Conservation (phyloP, 2,797 vertebrate species). For the Sebastes oblongus region DNA sequence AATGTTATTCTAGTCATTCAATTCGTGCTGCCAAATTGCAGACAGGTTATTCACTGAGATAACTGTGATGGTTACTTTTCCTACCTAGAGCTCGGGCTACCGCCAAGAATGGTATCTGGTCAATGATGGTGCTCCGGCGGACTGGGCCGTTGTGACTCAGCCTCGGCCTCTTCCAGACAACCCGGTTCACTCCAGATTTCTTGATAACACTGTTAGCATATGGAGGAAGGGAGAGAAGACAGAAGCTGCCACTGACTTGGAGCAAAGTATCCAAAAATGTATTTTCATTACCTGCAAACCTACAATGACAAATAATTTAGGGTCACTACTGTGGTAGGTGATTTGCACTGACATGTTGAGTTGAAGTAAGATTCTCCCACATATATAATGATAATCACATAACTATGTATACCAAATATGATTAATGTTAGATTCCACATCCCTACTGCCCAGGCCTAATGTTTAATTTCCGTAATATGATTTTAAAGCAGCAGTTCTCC, state of each 20-base stretch:
- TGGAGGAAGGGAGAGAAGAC: not conserved
- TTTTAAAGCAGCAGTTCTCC: not conserved
- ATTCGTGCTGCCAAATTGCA: fast-evolving
- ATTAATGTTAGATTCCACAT: not conserved
- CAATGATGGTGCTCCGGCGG: conserved; percentile 94
- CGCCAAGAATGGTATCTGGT: conserved; percentile 97
- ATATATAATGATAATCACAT: not conserved
- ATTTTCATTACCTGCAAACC: not conserved
- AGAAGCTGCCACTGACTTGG: not conserved
- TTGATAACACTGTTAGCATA: conserved; percentile 89
- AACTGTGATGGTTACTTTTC: conserved; percentile 17
- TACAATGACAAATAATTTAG: not conserved
- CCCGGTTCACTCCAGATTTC: conserved; percentile 96
- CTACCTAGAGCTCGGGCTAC: conserved; percentile 95
- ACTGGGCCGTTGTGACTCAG: conserved; percentile 94
- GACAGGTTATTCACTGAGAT: not conserved
- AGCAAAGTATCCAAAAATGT: not conserved
- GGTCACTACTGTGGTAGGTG: not conserved
- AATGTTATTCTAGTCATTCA: not conserved
- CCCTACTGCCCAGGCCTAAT: not conserved
- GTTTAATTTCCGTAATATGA: not conserved
- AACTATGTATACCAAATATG: not conserved
- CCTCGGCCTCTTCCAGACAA: conserved; percentile 96
- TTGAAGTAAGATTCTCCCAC: not conserved
- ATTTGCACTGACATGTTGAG: not conserved